These are phyloP conservation scores for Cecropterus lyciades DNA, from an alignment of 1,140 invertebrate species.

Conservation along the genomic window DNA sequence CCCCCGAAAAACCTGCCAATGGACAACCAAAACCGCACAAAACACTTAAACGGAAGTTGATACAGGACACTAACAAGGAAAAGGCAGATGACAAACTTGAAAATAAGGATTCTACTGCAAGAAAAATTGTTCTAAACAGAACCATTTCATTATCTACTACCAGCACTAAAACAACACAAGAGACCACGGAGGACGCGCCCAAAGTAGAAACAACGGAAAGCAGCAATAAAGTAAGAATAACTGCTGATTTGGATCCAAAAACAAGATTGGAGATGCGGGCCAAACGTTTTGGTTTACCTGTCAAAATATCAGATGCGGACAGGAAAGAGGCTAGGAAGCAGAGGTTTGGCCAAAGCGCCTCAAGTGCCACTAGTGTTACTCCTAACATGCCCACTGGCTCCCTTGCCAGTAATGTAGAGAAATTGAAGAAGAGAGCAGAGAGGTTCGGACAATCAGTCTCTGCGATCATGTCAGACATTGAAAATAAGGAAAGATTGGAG, in stretches of 20 bases:
- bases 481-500: constrained; percentile 87
- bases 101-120: constrained; percentile 81
- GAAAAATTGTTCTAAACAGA: constrained; percentile 87
- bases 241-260: constrained; percentile 86
- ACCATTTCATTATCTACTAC: constrained; percentile 83
- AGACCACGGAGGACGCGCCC: constrained; percentile 40
- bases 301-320: constrained; percentile 83
- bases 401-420: constrained; percentile 83
- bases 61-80: constrained; percentile 50
- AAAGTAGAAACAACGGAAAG: constrained; percentile 44
- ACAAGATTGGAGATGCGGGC: constrained; percentile 91
- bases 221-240: constrained; percentile 82
- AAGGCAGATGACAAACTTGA: constrained; percentile 44
- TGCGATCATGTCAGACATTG: constrained; percentile 87
- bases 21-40: constrained; percentile 59
- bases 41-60: constrained; percentile 74
- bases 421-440: constrained; percentile 90
- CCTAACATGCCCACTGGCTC: constrained; percentile 76
- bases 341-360: constrained; percentile 84
- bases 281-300: constrained; percentile 90
- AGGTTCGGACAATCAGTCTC: constrained; percentile 91
- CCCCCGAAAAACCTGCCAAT: constrained; percentile 44
- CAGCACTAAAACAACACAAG: constrained; percentile 41
- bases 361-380: constrained; percentile 44
- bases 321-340: constrained; percentile 88